These are phyloP conservation scores for Nipponia nippon DNA, from an alignment of 2,113 vertebrate genomes.

Conservation along the genomic window DNA sequence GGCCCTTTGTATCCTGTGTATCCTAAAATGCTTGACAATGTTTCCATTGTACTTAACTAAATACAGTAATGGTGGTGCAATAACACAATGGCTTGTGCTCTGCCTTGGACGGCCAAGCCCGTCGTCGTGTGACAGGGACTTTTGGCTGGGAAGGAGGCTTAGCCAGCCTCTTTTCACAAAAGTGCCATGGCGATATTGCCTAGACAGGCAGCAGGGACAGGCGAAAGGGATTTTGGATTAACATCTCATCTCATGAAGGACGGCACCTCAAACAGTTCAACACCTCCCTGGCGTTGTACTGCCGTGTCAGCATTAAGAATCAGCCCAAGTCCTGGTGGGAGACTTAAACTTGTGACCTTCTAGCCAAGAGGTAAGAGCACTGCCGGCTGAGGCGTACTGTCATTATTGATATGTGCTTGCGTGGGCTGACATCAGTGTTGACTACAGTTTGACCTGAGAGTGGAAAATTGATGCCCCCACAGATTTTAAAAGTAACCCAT, in stretches of 20 bases:
- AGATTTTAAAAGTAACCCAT: slow-evolving; percentile 1
- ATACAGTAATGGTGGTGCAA: slow-evolving; percentile 37
- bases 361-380: slow-evolving; percentile 39
- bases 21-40: slow-evolving; percentile 7
- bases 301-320: slow-evolving; percentile 2
- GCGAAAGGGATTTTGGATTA: slow-evolving; percentile 58
- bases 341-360: slow-evolving; percentile 52
- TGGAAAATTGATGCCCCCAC: slow-evolving; percentile 37
- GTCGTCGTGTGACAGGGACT: background rate
- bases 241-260: slow-evolving; percentile 45
- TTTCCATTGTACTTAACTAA: slow-evolving; percentile 57
- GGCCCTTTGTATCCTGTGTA: slow-evolving; percentile 1
- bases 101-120: background rate
- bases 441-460: slow-evolving; percentile 45
- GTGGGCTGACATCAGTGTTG: background rate
- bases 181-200: background rate
- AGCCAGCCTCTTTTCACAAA: background rate
- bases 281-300: background rate
- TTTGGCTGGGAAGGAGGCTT: background rate
- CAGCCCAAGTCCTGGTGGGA: slow-evolving; percentile 41
- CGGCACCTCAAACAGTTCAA: slow-evolving; percentile 7
- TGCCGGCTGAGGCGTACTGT: background rate
- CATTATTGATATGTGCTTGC: slow-evolving; percentile 20
- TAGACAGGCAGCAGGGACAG: slow-evolving; percentile 21
- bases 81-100: slow-evolving; percentile 30